Base-by-base conservation (phyloP, 2,113 vertebrate species). In the Genyomyrus donnyi region DNA sequence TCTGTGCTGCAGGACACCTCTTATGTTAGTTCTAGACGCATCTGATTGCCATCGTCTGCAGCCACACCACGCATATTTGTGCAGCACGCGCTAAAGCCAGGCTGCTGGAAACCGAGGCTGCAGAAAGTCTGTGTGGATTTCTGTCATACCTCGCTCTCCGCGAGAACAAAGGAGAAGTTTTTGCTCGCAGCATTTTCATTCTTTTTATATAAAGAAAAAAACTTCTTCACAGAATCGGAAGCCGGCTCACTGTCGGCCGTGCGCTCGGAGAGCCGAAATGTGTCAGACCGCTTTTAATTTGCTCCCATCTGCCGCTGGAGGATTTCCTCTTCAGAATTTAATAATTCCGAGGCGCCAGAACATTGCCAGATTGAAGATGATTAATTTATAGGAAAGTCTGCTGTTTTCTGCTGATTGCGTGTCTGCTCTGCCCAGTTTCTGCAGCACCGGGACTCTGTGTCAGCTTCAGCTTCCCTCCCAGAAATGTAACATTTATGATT, bases 371-470 rank as follows among this genome's bases (percentile, higher is more conserved):
- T 77, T 89, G 74, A 31, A 50, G 90, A 56, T 89, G 89, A 91
- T 92, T 92, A 77, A 88, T 89, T 92, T 91, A 92, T 90, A 91
- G 46, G 62, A 89, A 62, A 87, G 86, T 87, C 91, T 91, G 88
- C 58, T 90, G 86, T 90, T 89, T 58, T 88, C 88, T 90, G 88
- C 87, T 84, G 88, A 89, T 90, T 90, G 89, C 74, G 39, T 86
- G 80, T 89, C 89, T 70, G 88, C 89, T 88, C 46, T 77, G 48
- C 88, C 56, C 87, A 39, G 80, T 90, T 90, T 89, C 70, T 49
- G 85, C 88, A 1, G 9, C 45, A 8, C 4, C 9, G 62, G 62
- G 62, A 31, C 62, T 70, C 58, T n/a, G 0, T 89, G 89, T 50
- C 49, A 11, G 70, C 88, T 42, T 48, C 48, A 27, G 84, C 56